Conservation (phyloP, 2,797 vertebrate genomes). For the Ficedula albicollis region DNA sequence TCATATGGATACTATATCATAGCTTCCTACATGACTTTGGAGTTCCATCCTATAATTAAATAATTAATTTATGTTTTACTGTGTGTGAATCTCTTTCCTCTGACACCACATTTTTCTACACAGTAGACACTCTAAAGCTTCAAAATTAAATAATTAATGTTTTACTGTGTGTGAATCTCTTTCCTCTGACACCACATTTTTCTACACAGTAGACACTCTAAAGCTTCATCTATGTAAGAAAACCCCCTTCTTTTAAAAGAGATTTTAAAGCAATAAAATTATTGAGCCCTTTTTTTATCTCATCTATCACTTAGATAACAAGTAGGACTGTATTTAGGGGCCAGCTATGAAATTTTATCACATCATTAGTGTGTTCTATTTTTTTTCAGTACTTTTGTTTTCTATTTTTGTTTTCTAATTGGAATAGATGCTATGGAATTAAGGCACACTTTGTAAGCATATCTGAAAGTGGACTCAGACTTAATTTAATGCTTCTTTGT, state of each 20-base stretch:
- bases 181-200: background rate
- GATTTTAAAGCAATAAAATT: background rate
- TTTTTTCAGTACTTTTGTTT: background rate
- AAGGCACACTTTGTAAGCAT: background rate
- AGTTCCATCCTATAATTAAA: background rate
- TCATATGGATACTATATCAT: background rate
- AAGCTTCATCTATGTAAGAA: background rate
- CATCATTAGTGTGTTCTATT: background rate
- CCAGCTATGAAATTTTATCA: background rate
- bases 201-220: background rate
- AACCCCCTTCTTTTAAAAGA: background rate
- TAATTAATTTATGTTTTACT: background rate
- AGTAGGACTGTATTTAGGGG: background rate
- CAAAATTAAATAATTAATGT: background rate
- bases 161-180: background rate
- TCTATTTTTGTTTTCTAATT: background rate
- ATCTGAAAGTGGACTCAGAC: background rate
- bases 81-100: background rate
- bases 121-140: background rate
- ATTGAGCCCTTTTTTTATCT: background rate
- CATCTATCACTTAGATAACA: background rate
- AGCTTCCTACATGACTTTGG: background rate
- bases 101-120: background rate
- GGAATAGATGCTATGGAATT: background rate
- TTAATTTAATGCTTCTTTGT: conserved; percentile 31